These are phyloP conservation scores for Tyto alba DNA, from an alignment of 2,113 vertebrate genomes.

Conservation along the genomic window DNA sequence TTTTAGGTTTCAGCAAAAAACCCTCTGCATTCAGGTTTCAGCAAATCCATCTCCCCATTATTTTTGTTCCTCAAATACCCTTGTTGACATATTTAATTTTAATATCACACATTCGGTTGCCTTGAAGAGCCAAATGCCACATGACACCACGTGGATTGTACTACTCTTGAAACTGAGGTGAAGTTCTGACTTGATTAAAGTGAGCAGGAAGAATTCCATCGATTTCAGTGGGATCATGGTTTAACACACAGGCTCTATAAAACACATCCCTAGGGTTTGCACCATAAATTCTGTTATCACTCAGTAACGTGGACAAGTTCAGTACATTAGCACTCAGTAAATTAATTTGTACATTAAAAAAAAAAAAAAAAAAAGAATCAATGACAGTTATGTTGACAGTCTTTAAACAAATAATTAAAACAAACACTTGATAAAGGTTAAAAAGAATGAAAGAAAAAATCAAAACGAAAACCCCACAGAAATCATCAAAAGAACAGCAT, in stretches of 20 bases:
- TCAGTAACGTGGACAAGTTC: background rate
- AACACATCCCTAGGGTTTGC: background rate
- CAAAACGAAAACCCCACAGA: background rate
- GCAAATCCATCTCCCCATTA: background rate
- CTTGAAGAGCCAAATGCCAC: background rate
- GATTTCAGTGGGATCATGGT: background rate
- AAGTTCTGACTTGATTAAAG: background rate
- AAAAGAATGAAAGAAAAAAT: background rate
- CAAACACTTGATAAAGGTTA: background rate
- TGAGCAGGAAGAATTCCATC: background rate
- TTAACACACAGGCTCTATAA: background rate
- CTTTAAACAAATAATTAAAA: background rate
- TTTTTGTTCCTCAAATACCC: background rate
- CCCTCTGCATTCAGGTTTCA: background rate
- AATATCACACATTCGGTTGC: background rate
- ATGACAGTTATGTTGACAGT: background rate
- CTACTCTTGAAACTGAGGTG: background rate
- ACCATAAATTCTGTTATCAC: background rate
- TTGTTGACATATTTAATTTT: background rate
- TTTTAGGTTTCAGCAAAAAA: no score
- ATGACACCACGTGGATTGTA: background rate
- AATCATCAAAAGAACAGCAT: background rate
- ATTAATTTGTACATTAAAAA: background rate
- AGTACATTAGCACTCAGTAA: background rate
- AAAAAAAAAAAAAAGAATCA: background rate